Conservation (phyloP, 1,140 invertebrate species). For the Ephestia elutella region DNA sequence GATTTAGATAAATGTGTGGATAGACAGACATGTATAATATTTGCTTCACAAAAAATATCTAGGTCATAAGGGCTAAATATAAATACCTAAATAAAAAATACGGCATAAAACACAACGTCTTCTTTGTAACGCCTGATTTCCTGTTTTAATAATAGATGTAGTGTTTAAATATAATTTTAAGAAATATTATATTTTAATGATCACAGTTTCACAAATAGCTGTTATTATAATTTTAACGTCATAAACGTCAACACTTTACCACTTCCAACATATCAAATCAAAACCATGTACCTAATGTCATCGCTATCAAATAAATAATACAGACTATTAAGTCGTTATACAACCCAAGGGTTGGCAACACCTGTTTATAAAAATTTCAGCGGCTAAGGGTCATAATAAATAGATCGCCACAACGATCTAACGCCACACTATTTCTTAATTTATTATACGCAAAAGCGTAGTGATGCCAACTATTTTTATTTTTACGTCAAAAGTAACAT, state of each 20-base stretch:
- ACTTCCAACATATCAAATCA: neutral
- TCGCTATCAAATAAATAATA: conserved; percentile 27
- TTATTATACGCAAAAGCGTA: conserved; percentile 9
- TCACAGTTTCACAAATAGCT: too few relatives aligned
- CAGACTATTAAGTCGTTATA: conserved; percentile 13
- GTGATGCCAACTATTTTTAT: conserved; percentile 55
- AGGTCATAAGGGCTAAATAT: too few relatives aligned
- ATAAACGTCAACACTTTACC: neutral
- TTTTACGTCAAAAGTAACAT: conserved; percentile 34
- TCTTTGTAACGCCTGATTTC: too few relatives aligned
- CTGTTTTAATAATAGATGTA: too few relatives aligned
- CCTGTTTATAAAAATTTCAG: conserved; percentile 25
- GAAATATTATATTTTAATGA: too few relatives aligned
- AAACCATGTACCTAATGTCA: neutral
- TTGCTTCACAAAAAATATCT: too few relatives aligned
- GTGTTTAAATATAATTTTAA: too few relatives aligned
- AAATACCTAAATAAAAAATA: too few relatives aligned
- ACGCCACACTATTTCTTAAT: neutral
- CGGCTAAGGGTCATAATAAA: conserved; percentile 29
- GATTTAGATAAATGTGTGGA: too few relatives aligned
- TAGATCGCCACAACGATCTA: conserved; percentile 13
- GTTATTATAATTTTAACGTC: neutral
- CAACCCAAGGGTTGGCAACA: conserved; percentile 20
- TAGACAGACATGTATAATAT: too few relatives aligned
- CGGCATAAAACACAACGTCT: too few relatives aligned